Percentiles rank a stretch among this genome's conserved stretches.
Evolutionary conservation across 2,888 invertebrate species (phyloP).

Genomic region (Lacanobia oleracea): DNA sequence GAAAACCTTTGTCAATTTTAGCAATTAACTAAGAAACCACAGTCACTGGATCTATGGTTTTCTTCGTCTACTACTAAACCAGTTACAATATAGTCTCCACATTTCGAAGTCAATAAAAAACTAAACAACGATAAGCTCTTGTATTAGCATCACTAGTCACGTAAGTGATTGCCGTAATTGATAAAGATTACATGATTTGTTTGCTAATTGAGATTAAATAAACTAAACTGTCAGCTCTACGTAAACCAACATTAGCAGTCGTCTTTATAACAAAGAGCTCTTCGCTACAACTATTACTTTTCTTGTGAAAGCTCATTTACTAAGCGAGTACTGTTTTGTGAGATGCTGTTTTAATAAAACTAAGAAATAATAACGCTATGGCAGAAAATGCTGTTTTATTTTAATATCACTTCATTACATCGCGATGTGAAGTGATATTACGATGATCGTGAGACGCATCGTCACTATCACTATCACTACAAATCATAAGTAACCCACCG

Average conservation of each 20-base stretch:
- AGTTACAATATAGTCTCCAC: not conserved
- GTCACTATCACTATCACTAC: too few species aligned
- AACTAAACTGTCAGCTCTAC: slow-evolving; percentile 29
- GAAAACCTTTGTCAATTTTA: too few species aligned
- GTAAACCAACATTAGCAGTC: slow-evolving; percentile 39
- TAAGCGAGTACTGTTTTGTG: slow-evolving; percentile 3
- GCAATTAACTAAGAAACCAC: too few species aligned
- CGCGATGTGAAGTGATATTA: too few species aligned
- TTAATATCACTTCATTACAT: too few species aligned
- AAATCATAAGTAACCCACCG: too few species aligned
- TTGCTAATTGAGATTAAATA: slow-evolving; percentile 30
- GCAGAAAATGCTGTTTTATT: too few species aligned
- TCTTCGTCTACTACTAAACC: too few species aligned
- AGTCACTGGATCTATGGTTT: too few species aligned
- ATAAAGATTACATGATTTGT: slow-evolving; percentile 17
- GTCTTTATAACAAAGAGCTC: slow-evolving; percentile 40
- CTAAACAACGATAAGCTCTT: too few species aligned
- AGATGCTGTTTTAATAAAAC: slow-evolving; percentile 11
- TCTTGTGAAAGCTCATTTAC: slow-evolving; percentile 42
- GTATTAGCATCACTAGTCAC: not conserved
- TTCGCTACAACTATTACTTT: slow-evolving; percentile 32
- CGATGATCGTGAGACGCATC: too few species aligned
- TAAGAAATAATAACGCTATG: not conserved
- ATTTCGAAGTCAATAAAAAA: not conserved
- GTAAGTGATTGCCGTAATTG: slow-evolving; percentile 1